Percentiles rank a stretch among this genome's conserved stretches.
Evolutionary conservation across 2,113 vertebrate species (phyloP).

Genomic region (Cyprinus carpio): DNA sequence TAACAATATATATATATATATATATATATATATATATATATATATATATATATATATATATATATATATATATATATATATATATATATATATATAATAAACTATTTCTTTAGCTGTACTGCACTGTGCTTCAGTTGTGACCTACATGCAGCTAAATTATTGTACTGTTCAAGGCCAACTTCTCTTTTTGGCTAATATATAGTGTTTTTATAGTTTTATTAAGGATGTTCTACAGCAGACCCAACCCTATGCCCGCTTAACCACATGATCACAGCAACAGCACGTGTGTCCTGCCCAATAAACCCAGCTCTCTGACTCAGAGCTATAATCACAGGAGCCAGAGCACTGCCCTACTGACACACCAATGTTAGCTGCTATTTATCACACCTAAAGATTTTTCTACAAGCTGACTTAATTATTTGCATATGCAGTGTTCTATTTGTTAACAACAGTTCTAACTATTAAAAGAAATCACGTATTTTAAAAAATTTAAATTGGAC

Average conservation of each 20-base stretch:
- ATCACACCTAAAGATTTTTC: background rate
- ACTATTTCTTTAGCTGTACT: background rate
- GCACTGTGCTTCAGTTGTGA: background rate
- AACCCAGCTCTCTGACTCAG: constrained; percentile 40
- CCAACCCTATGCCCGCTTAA: constrained; percentile 22
- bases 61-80: no score
- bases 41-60: no score
- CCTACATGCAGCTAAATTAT: background rate
- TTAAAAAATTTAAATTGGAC: background rate
- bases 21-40: no score
- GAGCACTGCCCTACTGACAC: background rate
- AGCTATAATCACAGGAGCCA: constrained; percentile 65
- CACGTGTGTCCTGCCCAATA: constrained; percentile 25
- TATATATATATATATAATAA: no score
- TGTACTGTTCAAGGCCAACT: background rate
- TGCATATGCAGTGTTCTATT: background rate
- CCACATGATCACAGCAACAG: constrained; percentile 13
- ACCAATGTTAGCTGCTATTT: background rate
- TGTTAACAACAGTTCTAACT: background rate
- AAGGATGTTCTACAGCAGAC: constrained; percentile 19
- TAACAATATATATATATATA: no score
- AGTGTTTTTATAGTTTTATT: background rate
- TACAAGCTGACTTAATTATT: background rate
- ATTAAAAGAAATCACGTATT: background rate
- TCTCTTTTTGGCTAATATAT: background rate